Evolutionary conservation across 2,888 invertebrate species (phyloP).

Genomic region (Cordilura impudica): DNA sequence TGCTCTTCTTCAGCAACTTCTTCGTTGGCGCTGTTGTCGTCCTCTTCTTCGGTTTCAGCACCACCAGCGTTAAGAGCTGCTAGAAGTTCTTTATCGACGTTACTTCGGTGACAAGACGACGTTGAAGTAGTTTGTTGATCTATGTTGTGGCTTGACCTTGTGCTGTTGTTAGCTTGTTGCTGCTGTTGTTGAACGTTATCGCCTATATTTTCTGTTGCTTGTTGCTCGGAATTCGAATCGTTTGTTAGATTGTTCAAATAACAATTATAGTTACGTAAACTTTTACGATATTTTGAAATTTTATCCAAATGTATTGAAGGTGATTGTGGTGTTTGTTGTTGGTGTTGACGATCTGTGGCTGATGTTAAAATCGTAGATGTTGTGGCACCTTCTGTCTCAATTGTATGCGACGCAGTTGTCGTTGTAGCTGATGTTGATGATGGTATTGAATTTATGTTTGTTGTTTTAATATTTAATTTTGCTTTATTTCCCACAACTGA

Average conservation of each 20-base stretch:
- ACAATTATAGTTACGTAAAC: conserved; percentile 68
- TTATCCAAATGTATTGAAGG: conserved; percentile 63
- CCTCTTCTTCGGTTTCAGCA: conserved; percentile 43
- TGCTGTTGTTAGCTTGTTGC: conserved; percentile 49
- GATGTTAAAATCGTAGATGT: conserved; percentile 22
- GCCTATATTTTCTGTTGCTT: neutral
- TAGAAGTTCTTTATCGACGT: conserved; percentile 39
- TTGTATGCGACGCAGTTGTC: conserved; percentile 50
- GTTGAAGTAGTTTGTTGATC: conserved; percentile 24
- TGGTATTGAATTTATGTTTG: conserved; percentile 27
- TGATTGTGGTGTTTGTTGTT: conserved; percentile 32
- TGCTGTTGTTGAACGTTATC: conserved; percentile 26
- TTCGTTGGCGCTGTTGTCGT: conserved; percentile 65
- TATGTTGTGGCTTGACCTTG: conserved; percentile 31
- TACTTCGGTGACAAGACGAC: conserved; percentile 35
- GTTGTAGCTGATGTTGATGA: conserved; percentile 46
- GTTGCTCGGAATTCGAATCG: conserved; percentile 25
- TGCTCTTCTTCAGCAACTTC: conserved; percentile 67
- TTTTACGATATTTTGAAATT: conserved; percentile 69
- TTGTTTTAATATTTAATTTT: conserved; percentile 64
- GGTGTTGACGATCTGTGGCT: conserved; percentile 18
- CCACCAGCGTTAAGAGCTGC: conserved; percentile 35
- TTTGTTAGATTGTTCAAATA: conserved; percentile 55
- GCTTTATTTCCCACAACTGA: conserved; percentile 65
- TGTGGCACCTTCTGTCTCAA: conserved; percentile 39